Base-by-base conservation (phyloP, 1,140 invertebrate genomes). In the Cydia pomonella region DNA sequence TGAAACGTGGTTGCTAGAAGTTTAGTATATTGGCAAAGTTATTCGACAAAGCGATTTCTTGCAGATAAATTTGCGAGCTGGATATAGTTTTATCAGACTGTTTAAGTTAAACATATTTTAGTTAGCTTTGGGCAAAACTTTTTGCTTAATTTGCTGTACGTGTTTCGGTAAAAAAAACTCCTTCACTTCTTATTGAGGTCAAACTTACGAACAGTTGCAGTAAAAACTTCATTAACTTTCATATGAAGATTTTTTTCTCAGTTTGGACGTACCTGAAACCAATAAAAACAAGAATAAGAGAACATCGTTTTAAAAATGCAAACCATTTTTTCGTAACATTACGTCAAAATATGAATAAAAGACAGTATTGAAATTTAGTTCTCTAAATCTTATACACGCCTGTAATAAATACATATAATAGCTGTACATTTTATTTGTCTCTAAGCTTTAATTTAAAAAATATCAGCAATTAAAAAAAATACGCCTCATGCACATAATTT, bases 11-110 rank as follows among this genome's bases (percentile, higher is more conserved):
- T 59, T 59, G 21, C n/a, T 16, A 47, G 16, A 2, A 59, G 53
- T 59, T 59, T 59, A 50, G 47, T 50, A 59, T 59, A 59, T 59
- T 23, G 53, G 18, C 21, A 59, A 59, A 59, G 53, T 59, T 59
- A 59, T 59, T 53, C 6, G 50, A 59, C 53, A 59, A 59, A 23
- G 53, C 53, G 53, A 23, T 59, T 59, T 18, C 18, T 2, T n/a
- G n/a, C n/a, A n/a, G 47, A 50, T 50, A 50, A 13, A 50, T 50
- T 50, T 23, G 53, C 18, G 53, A 59, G 21, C 53, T 59, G 7
- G 2, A 53, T 21, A 59, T 59, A 59, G 53, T 59, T 21, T 23
- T 59, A 59, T 59, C 21, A 18, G n/a, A 18, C 2, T n/a, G 16
- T 59, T 21, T 23, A 9, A 59, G 53, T 59, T 59, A 59, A 59